Evolutionary conservation across 2,888 invertebrate genomes (phyloP).

Genomic region (Cordilura impudica): DNA sequence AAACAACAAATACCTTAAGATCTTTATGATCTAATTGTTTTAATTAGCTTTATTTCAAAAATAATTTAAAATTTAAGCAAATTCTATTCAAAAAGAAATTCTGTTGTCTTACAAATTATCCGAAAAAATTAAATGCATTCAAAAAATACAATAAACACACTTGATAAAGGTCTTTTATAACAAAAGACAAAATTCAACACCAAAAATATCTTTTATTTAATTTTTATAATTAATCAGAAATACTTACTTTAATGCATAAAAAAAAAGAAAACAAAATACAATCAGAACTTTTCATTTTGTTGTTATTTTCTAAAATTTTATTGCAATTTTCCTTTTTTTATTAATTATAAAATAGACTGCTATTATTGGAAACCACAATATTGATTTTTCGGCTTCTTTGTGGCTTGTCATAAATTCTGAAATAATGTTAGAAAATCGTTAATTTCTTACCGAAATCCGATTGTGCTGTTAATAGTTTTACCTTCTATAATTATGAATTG

Average conservation of each 20-base stretch:
- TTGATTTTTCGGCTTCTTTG: slow-evolving; percentile 30
- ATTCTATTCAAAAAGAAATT: slow-evolving; percentile 20
- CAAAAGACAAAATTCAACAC: slow-evolving; percentile 16
- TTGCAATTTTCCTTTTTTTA: slow-evolving; percentile 49
- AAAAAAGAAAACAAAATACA: too few relatives aligned
- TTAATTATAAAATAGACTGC: slow-evolving; percentile 28
- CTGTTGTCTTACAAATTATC: slow-evolving; percentile 8
- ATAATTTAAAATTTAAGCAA: slow-evolving; percentile 20
- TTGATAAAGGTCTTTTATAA: slow-evolving; percentile 38
- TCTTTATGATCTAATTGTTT: not conserved
- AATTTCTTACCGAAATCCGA: not conserved
- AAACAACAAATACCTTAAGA: not conserved
- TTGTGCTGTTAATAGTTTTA: slow-evolving; percentile 23
- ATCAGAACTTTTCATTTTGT: not conserved
- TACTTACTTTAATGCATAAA: too few relatives aligned
- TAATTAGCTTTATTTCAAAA: slow-evolving; percentile 30
- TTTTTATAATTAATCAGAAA: too few relatives aligned
- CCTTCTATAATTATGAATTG: slow-evolving; percentile 75
- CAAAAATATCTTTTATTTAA: slow-evolving; percentile 12
- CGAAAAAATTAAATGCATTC: slow-evolving; percentile 11
- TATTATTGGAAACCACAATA: slow-evolving; percentile 52
- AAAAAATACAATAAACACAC: slow-evolving; percentile 33
- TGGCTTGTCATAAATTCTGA: slow-evolving; percentile 68
- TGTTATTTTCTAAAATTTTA: slow-evolving; percentile 60
- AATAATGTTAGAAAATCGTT: slow-evolving; percentile 18